These are phyloP conservation scores for Myotis brandtii DNA, from an alignment of 2,113 vertebrate species.

Conservation along the genomic window DNA sequence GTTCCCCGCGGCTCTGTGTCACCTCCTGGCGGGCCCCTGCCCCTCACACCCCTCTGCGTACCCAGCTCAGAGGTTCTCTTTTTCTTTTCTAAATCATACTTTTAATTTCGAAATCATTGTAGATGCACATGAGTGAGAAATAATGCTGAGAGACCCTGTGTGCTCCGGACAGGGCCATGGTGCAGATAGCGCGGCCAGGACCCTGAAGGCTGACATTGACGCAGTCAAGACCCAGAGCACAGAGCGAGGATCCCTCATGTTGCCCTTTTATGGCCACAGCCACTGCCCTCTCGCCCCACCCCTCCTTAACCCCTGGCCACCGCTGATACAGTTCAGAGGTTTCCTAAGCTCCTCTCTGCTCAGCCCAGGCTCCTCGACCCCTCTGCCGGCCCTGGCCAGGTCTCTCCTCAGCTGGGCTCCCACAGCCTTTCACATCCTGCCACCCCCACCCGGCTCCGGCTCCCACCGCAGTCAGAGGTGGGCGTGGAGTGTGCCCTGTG, in stretches of 20 bases:
- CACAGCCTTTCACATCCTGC: neutral
- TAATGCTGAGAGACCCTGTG: neutral
- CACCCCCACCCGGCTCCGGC: neutral
- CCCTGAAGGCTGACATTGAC: accelerated
- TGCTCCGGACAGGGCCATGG: neutral
- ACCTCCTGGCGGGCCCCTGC: neutral
- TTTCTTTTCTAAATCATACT: neutral
- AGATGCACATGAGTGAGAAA: neutral
- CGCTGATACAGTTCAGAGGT: neutral
- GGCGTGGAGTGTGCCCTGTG: neutral
- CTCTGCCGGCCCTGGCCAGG: neutral
- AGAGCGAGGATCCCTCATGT: neutral
- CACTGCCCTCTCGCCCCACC: neutral
- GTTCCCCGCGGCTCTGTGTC: neutral
- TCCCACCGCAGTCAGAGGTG: neutral
- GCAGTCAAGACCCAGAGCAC: neutral
- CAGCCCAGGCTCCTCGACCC: neutral
- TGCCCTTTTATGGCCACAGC: neutral
- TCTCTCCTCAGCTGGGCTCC: neutral
- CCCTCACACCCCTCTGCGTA: neutral
- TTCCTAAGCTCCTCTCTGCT: neutral
- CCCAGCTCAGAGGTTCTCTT: neutral
- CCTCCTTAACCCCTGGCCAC: neutral
- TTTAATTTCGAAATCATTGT: neutral
- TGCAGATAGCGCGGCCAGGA: accelerated